Conservation (phyloP, 2,113 vertebrate species). For the Mirounga angustirostris region DNA sequence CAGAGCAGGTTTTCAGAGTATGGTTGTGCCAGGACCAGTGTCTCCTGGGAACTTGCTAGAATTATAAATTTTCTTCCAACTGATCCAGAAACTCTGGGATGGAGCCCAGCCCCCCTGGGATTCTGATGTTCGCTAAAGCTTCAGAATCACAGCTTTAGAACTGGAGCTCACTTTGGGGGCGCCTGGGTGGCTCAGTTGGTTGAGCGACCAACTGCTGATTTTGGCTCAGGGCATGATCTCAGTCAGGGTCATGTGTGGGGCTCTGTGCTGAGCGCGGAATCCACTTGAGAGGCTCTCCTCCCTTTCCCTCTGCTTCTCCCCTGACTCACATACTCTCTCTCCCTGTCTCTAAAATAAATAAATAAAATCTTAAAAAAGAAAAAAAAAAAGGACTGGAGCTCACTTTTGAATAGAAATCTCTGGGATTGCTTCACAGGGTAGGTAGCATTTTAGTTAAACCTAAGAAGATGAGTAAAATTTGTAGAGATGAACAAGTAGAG, state of each 20-base stretch:
- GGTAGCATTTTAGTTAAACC: neutral
- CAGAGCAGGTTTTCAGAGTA: neutral
- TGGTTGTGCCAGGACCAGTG: rapidly evolving
- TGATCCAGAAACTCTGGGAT: neutral
- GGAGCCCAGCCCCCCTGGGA: too few species aligned
- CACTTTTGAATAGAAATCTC: neutral
- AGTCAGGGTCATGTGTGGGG: neutral
- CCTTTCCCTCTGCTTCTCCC: neutral
- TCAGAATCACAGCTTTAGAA: neutral
- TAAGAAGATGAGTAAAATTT: neutral
- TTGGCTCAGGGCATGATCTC: neutral
- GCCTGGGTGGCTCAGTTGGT: neutral
- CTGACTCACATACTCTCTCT: neutral
- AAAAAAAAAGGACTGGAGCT: neutral
- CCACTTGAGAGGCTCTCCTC: neutral
- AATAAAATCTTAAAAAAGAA: neutral
- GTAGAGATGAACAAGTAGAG: neutral
- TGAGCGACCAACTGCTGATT: neutral
- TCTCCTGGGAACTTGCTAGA: neutral
- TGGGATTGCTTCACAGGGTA: neutral
- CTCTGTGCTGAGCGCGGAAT: neutral
- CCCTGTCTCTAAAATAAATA: neutral
- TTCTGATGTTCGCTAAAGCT: too few species aligned
- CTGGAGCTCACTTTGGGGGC: neutral
- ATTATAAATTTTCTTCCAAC: neutral